Evolutionary conservation across 30 jellyfish, hydroid and myxozoan genomes (phyloP).

Genomic region (Rhopilema esculentum): DNA sequence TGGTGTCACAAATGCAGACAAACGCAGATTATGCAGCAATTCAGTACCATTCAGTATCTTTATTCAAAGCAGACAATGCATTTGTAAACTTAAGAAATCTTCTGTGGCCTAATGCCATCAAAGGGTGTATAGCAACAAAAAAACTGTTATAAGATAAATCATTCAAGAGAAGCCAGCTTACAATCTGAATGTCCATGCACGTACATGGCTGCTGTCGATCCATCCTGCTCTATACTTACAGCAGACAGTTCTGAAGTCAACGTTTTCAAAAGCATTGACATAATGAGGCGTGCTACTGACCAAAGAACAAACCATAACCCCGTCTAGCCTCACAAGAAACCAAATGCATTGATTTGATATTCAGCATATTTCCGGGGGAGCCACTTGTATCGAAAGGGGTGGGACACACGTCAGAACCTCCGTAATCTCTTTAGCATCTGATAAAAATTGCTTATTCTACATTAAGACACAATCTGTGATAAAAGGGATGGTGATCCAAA

Average conservation of each 20-base stretch:
- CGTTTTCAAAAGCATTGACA: conserved; percentile 32
- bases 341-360: background rate
- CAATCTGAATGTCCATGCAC: conserved; percentile 49
- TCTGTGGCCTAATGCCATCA: conserved; percentile 1
- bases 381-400: background rate
- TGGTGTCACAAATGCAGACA: background rate
- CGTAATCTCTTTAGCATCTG: background rate
- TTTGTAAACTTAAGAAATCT: background rate
- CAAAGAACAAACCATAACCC: background rate
- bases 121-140: conserved; percentile 6
- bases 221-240: conserved; percentile 19
- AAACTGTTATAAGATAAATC: conserved; percentile 19
- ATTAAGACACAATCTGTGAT: background rate
- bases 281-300: background rate
- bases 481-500: background rate
- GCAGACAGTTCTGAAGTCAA: conserved; percentile 36
- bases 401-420: background rate
- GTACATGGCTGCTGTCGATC: conserved; percentile 48
- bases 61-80: background rate
- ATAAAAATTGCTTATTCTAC: background rate
- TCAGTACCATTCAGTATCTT: background rate
- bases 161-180: conserved; percentile 21
- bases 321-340: background rate
- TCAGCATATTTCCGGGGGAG: background rate
- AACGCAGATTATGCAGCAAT: background rate